phyloP scores from a whole-genome alignment of 2,113 vertebrate genomes.

The Pseudorectes ferrugineus region DNA sequence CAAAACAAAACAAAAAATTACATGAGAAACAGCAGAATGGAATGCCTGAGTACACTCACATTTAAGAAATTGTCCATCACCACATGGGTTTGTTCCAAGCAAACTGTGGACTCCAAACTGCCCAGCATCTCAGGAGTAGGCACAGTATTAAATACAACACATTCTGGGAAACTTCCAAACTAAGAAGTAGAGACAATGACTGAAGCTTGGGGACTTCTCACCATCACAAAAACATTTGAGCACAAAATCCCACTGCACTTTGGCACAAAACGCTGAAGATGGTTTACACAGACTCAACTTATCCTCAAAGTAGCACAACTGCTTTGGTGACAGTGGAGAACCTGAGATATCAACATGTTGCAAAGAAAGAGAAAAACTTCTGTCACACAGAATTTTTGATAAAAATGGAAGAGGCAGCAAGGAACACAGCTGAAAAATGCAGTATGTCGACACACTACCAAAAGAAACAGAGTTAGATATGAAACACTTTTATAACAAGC shows the following conservation, averaged over 20 bases:
- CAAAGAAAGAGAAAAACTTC: constrained; percentile 41
- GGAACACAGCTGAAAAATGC: constrained; percentile 47
- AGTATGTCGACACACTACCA: constrained; percentile 23
- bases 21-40: not conserved
- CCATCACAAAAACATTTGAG: not conserved
- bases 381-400: constrained; percentile 54
- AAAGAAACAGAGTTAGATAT: constrained; percentile 58
- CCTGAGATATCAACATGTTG: constrained; percentile 40
- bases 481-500: constrained; percentile 67
- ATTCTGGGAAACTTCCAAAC: not conserved
- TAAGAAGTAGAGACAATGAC: not conserved
- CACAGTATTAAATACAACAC: not conserved
- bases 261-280: constrained; percentile 3
- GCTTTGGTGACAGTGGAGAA: constrained; percentile 47
- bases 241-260: constrained; percentile 27
- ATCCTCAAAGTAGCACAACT: constrained; percentile 46
- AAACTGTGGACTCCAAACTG: not conserved
- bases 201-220: not conserved
- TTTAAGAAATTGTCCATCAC: not conserved
- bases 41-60: not conserved
- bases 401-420: constrained; percentile 52
- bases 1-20: not conserved
- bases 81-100: not conserved
- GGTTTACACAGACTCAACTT: constrained; percentile 32
- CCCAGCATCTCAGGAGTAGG: not conserved